Base-by-base conservation (phyloP, 2,113 vertebrate species). In the Myiopsitta monachus region DNA sequence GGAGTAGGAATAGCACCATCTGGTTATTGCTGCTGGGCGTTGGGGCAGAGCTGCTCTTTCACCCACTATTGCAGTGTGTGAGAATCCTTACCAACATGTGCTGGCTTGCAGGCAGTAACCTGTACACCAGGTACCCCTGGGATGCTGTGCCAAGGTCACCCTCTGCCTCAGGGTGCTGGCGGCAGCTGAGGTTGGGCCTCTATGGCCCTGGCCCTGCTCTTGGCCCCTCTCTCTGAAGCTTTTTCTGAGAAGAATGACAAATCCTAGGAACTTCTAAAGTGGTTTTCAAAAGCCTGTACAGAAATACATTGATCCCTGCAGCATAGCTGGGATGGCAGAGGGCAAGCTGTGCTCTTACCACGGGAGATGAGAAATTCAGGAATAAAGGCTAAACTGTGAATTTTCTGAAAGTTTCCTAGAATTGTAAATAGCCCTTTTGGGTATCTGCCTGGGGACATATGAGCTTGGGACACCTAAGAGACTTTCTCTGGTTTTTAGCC, bases 1-100 rank as follows among this genome's bases (percentile, higher is more conserved):
- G 23, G 38, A 59, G 41, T 10, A 33, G 55, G 59, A 77, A 10
- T 11, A 77, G 46, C 64, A 9, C 22, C 0, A 2, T 43, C 43
- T 21, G 18, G 31, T 59, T 76, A 54, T 8, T 27, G 41, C 7
- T 62, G 54, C 47, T 33, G 47, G 59, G 63, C 0, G 0, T 19
- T 70, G 0, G 6, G 67, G 43, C 28, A 28, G 3, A 88, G 39
- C 31, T 44, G 8, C 43, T 49, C 19, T 44, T 47, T 47, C 22
- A 52, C 18, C 61, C 19, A 1, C 24, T 41, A 6, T 4, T 27
- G 57, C 13, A 21, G 43, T 4, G 14, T 0, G 0, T 27, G 28
- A 61, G 66, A 63, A 61, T 36, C 23, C 19, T 59, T 27, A 46
- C 27, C 36, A 43, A 41, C 43, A 11, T 0, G 4, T 1, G 1